These are phyloP conservation scores for Drosophila littoralis DNA, from an alignment of 1,140 invertebrate species.

Conservation along the genomic window DNA sequence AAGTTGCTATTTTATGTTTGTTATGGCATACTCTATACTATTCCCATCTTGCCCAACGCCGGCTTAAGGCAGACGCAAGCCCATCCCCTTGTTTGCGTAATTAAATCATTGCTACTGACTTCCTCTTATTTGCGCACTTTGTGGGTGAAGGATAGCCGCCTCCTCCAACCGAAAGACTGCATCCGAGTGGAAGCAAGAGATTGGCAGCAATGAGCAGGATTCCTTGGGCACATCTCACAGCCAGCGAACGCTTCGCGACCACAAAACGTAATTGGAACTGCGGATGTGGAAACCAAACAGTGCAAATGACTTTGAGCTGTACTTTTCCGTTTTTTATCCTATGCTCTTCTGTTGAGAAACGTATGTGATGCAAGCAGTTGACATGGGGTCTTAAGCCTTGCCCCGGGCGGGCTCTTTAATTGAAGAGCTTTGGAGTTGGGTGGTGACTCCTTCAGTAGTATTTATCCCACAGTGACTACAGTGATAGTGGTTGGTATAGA, in stretches of 20 bases:
- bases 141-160: slow-evolving; percentile 32
- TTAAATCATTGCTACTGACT: slow-evolving; percentile 65
- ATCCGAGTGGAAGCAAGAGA: neutral
- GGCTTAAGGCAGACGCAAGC: neutral
- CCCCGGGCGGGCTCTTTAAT: slow-evolving; percentile 9
- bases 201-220: slow-evolving; percentile 5
- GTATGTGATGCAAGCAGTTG: slow-evolving; percentile 7
- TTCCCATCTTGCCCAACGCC: neutral
- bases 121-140: slow-evolving; percentile 40
- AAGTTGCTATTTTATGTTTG: slow-evolving; percentile 68
- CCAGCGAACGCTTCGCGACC: slow-evolving; percentile 38
- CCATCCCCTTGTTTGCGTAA: slow-evolving; percentile 51
- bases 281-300: slow-evolving; percentile 62
- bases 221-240: slow-evolving; percentile 35
- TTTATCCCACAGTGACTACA: neutral
- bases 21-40: slow-evolving; percentile 50
- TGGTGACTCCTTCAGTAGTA: neutral
- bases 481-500: neutral
- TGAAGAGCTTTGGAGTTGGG: slow-evolving; percentile 2
- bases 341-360: neutral
- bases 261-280: slow-evolving; percentile 70
- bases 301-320: slow-evolving; percentile 63
- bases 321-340: slow-evolving; percentile 22
- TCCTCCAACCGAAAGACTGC: slow-evolving; percentile 1
- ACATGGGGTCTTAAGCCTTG: slow-evolving; percentile 22